Evolutionary conservation across 53 echinoderm and acorn worm species (phyloP), one percentile per base, ranked within the genome.

Genomic region (Paracentrotus lividus): DNA sequence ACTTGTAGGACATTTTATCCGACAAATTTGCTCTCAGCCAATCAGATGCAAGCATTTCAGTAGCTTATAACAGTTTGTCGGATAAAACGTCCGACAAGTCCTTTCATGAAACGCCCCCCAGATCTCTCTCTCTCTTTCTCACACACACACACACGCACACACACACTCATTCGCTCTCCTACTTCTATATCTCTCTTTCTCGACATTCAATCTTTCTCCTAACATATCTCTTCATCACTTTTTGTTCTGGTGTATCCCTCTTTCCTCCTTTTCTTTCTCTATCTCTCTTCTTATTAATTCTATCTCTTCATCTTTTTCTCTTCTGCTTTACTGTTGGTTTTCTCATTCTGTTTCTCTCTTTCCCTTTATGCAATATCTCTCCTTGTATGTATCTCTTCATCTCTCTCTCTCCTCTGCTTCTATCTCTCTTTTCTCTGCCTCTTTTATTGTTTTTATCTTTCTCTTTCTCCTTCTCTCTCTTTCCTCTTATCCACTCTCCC

Each of bases 361-460:
- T 92, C 77, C 9, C 47, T 66, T 23, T 77, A 54, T 32, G n/a
- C 77, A 6, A 45, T 75, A 42, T 49, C 76, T 61, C 16, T 18
- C 76, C 31, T 91, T 61, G 49, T 90, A 6, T 9, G 42, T 60
- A 15, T 67, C 91, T 72, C 61, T 49, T 21, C 65, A 49, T 29
- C 66, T 75, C 52, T 76, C 91, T 32, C 66, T 53, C 34, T 92
- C 78, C 45, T 90, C 49, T 21, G 15, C 68, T 45, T 4, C 78
- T 52, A 54, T 31, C 33, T 29, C 76, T 77, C 23, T 54, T 38
- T 21, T 53, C 54, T 0, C 49, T 52, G 20, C 77, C 77, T 18
- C 49, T 49, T 15, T 77, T 40, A 34, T 23, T 36, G 21, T 77
- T 78, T 53, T 31, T 45, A 0, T 31, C 78, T 34, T 42, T 66